Conservation (phyloP, 2,113 vertebrate genomes). For the Centrocercus urophasianus region DNA sequence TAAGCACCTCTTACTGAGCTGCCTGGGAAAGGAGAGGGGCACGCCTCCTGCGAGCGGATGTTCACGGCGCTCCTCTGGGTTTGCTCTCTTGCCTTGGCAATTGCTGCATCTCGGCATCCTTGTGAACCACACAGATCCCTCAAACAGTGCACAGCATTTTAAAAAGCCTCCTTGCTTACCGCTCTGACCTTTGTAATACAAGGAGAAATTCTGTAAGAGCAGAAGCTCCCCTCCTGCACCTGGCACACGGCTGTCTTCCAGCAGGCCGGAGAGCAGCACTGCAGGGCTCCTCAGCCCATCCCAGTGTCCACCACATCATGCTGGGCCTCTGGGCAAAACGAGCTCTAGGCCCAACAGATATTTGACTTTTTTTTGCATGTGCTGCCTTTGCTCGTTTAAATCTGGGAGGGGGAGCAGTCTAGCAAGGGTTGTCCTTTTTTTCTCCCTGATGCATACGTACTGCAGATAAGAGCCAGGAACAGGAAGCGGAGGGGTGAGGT, state of each 20-base stretch:
- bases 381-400: not conserved
- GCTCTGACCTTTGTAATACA: not conserved
- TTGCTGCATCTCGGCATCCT: accelerated
- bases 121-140: not conserved
- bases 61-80: not conserved
- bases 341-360: not conserved
- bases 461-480: not conserved
- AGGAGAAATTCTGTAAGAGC: not conserved
- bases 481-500: constrained; percentile 55
- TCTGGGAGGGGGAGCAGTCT: not conserved
- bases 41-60: not conserved
- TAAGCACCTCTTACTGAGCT: constrained; percentile 56
- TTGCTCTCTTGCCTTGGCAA: not conserved
- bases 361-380: not conserved
- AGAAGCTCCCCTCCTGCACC: not conserved
- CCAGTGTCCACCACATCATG: accelerated
- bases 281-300: not conserved
- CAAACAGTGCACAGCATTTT: not conserved
- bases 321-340: not conserved
- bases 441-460: not conserved
- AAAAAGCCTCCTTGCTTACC: not conserved
- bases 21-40: constrained; percentile 53
- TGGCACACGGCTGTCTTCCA: not conserved
- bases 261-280: not conserved
- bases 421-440: not conserved